phyloP scores from a whole-genome alignment of 1,140 invertebrate genomes.

The Teleogryllus occipitalis region DNA sequence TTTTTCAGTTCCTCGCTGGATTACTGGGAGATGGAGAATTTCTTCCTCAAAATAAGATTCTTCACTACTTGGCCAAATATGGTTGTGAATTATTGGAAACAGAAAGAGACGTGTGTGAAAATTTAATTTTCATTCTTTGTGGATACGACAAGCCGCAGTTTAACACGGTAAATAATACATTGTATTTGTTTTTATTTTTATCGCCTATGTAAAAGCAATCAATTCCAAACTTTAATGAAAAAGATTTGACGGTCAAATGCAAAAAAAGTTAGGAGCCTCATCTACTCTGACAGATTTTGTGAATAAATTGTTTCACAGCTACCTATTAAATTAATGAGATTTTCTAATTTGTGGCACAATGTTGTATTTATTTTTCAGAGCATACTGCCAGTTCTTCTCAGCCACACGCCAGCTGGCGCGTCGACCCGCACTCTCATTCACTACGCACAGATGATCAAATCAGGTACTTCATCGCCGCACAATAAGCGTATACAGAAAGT shows the following conservation, averaged over 20 bases:
- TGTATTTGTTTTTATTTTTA: not conserved
- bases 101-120: conserved; percentile 10
- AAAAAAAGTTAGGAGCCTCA: too few species aligned
- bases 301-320: too few species aligned
- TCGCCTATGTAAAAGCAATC: not conserved
- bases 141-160: conserved; percentile 10
- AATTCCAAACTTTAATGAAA: not conserved
- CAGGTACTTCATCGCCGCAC: conserved; percentile 20
- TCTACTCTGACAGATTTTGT: too few species aligned
- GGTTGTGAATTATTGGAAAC: conserved; percentile 3
- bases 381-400: conserved; percentile 40
- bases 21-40: conserved; percentile 10
- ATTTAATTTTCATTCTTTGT: conserved; percentile 5
- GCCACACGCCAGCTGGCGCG: conserved; percentile 48
- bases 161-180: not conserved
- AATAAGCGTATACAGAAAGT: too few species aligned
- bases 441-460: conserved; percentile 33
- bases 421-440: conserved; percentile 46
- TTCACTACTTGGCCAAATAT: not conserved
- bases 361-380: conserved; percentile 25
- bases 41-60: conserved; percentile 12
- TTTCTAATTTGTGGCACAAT: too few species aligned
- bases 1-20: conserved; percentile 3
- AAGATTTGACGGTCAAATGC: not conserved
- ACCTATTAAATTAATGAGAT: too few species aligned